These are phyloP conservation scores for Adelges cooleyi DNA, from an alignment of 1,140 invertebrate genomes.

Conservation along the genomic window DNA sequence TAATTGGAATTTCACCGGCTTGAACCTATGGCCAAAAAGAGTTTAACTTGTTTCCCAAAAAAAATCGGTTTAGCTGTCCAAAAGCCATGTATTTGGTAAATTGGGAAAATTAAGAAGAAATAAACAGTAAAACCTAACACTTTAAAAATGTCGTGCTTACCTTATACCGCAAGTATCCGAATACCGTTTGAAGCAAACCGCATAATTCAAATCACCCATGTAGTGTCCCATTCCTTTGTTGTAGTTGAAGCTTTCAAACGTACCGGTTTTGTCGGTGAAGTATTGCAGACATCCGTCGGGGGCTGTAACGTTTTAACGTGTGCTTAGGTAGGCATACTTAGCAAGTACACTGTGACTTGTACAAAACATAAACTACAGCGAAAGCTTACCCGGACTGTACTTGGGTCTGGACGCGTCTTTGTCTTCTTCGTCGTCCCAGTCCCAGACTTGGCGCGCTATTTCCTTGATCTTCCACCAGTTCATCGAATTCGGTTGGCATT, in stretches of 20 bases:
- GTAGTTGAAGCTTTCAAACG: conserved; percentile 51
- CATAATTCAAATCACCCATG: conserved; percentile 40
- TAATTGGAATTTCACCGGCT: neutral
- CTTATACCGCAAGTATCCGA: conserved; percentile 27
- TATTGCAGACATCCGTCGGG: conserved; percentile 53
- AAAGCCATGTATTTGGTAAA: no score
- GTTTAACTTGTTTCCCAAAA: no score
- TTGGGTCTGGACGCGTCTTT: neutral
- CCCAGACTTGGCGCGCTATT: conserved; percentile 10
- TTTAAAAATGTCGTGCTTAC: no score
- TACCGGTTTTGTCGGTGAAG: conserved; percentile 45
- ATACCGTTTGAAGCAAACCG: conserved; percentile 40
- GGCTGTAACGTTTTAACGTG: conserved; percentile 37
- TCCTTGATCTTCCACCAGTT: conserved; percentile 24
- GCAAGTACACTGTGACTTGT: no score
- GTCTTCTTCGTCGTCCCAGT: neutral
- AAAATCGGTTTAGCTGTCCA: no score
- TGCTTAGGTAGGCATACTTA: no score
- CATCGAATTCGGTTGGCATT: conserved; percentile 2
- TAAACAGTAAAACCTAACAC: no score
- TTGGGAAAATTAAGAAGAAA: no score
- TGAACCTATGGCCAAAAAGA: no score
- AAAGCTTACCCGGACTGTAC: neutral
- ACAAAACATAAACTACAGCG: neutral
- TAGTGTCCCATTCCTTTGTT: conserved; percentile 41